Percentiles rank a stretch among this genome's conserved stretches.
Conservation (phyloP, 2,888 invertebrate genomes). For the Xanthia togata region DNA sequence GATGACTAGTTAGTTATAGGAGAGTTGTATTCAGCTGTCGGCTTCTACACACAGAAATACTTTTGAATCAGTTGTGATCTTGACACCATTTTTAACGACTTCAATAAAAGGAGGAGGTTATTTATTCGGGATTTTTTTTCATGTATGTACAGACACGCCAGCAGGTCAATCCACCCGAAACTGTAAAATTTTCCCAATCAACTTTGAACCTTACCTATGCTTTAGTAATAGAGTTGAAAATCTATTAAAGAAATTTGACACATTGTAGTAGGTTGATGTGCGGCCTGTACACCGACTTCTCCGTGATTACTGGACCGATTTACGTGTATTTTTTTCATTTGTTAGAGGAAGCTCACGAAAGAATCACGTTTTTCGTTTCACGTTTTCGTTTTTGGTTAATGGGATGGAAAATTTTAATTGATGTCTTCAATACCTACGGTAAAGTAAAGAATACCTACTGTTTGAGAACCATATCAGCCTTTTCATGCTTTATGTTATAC, state of each 20-base stretch:
- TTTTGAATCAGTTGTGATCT: neutral
- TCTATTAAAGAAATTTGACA: no score
- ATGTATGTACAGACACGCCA: no score
- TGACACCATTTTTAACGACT: no score
- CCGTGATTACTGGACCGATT: neutral
- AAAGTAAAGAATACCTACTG: neutral
- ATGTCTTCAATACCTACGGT: neutral
- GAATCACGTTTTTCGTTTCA: neutral
- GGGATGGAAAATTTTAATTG: neutral
- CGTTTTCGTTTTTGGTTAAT: neutral
- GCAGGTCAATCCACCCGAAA: no score
- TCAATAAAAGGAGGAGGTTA: no score
- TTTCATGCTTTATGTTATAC: neutral
- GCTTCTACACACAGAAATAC: neutral
- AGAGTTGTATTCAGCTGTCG: neutral
- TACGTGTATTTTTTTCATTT: neutral
- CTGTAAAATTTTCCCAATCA: no score
- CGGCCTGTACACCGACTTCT: neutral
- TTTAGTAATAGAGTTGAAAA: no score
- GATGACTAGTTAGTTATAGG: neutral
- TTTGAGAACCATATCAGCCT: neutral
- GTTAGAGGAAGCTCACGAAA: neutral
- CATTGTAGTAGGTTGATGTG: no score
- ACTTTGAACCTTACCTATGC: no score
- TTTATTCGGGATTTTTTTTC: neutral